phyloP scores from a whole-genome alignment of 2,888 invertebrate genomes.

The Dasysyrphus tricinctus region DNA sequence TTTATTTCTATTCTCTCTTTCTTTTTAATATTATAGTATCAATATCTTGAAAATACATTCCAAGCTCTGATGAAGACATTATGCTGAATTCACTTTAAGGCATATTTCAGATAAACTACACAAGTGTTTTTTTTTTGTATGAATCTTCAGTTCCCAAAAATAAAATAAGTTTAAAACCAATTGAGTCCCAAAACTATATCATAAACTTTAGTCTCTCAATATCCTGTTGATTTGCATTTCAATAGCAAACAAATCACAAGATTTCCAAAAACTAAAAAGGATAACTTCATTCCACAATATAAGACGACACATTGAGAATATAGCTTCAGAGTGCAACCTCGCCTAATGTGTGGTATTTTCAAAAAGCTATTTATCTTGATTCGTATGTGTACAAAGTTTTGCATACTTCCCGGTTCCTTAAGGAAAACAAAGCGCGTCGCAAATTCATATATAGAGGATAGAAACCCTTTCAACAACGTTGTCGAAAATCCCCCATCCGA shows the following conservation, averaged over 20 bases:
- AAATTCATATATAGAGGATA: not conserved
- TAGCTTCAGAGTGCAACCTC: slow-evolving; percentile 19
- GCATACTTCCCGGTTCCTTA: slow-evolving; percentile 53
- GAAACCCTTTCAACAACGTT: slow-evolving; percentile 50
- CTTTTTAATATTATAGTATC: no score
- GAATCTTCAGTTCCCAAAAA: not conserved
- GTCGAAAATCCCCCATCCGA: slow-evolving; percentile 58
- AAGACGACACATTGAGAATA: not conserved
- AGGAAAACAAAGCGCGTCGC: slow-evolving; percentile 60
- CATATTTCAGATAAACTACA: not conserved
- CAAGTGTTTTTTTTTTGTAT: not conserved
- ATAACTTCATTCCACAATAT: slow-evolving; percentile 14
- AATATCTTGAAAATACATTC: no score
- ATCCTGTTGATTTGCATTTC: slow-evolving; percentile 75
- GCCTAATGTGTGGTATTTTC: slow-evolving; percentile 60
- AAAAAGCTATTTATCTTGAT: slow-evolving; percentile 74
- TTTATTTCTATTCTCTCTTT: no score
- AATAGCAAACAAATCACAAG: slow-evolving; percentile 72
- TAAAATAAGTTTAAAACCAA: slow-evolving; percentile 35
- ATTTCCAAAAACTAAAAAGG: slow-evolving; percentile 35
- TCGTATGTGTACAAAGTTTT: slow-evolving; percentile 63
- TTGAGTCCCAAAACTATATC: slow-evolving; percentile 48
- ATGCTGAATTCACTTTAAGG: not conserved
- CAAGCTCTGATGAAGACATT: no score
- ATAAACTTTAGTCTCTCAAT: slow-evolving; percentile 58